Evolutionary conservation across 2,888 invertebrate genomes (phyloP).

Genomic region (Cistogaster globosa): DNA sequence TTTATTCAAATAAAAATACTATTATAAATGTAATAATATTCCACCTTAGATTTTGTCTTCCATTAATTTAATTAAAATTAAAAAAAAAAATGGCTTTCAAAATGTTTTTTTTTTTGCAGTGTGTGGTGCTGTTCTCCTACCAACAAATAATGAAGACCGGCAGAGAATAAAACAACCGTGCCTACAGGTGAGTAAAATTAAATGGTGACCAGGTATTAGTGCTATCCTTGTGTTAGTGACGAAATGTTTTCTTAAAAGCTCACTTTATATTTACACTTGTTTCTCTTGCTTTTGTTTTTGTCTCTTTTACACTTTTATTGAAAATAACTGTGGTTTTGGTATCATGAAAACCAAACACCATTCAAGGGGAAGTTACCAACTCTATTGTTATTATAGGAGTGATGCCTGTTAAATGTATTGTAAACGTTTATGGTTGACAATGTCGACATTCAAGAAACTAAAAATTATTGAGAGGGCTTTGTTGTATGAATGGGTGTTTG

Average conservation of each 20-base stretch:
- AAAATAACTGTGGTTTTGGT: background rate
- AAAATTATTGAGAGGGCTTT: background rate
- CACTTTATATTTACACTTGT: background rate
- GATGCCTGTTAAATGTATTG: constrained; percentile 58
- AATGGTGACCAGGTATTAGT: constrained; percentile 52
- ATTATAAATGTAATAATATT: no score
- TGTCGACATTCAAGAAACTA: constrained; percentile 19
- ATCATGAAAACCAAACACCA: background rate
- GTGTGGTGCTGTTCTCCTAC: background rate
- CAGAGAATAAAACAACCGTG: background rate
- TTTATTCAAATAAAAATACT: no score
- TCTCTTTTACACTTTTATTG: constrained; percentile 22
- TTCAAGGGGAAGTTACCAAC: constrained; percentile 33
- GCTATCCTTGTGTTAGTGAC: constrained; percentile 21
- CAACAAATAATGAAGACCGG: background rate
- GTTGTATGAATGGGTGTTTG: background rate
- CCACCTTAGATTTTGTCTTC: no score
- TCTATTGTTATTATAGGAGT: constrained; percentile 9
- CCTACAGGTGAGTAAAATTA: constrained; percentile 59
- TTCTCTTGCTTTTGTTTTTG: background rate
- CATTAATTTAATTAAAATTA: no score
- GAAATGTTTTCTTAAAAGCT: background rate
- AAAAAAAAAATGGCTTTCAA: no score
- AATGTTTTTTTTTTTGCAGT: no score
- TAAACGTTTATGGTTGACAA: constrained; percentile 46